Percentiles rank a stretch among this genome's conserved stretches.
These are phyloP conservation scores for Sebastes vulpes DNA, from an alignment of 2,797 vertebrate species.

Conservation along the genomic window DNA sequence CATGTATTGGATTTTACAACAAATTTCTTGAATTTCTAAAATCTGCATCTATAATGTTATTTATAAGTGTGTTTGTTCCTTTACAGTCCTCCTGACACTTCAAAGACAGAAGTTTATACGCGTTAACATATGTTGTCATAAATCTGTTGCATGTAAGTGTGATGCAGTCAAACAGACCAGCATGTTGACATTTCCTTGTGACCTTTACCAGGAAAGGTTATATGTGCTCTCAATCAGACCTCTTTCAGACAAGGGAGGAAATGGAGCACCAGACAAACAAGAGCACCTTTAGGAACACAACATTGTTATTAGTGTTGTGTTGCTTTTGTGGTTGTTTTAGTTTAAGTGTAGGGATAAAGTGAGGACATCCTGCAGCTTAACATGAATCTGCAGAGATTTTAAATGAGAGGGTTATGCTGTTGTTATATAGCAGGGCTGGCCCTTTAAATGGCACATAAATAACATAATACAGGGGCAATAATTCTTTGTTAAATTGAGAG, in stretches of 20 bases:
- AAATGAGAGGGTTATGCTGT: neutral
- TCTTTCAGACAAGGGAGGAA: constrained; percentile 30
- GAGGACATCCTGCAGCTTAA: constrained; percentile 14
- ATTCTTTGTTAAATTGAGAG: constrained; percentile 33
- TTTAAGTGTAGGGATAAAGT: neutral
- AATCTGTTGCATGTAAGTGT: constrained; percentile 1
- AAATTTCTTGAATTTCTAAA: neutral
- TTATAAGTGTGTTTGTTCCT: neutral
- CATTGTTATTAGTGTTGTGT: neutral
- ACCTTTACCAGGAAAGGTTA: constrained; percentile 40
- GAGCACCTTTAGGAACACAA: neutral
- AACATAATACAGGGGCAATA: constrained; percentile 8
- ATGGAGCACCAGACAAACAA: constrained; percentile 19
- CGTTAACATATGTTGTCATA: neutral
- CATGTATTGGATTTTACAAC: neutral
- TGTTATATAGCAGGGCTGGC: constrained; percentile 46
- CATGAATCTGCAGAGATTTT: neutral
- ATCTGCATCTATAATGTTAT: neutral
- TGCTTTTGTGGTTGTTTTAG: neutral
- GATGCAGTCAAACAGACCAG: neutral
- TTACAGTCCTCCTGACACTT: constrained; percentile 8
- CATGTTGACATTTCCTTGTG: constrained; percentile 47
- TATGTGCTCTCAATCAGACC: constrained; percentile 26
- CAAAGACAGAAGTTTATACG: neutral
- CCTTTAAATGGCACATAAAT: constrained; percentile 48